Evolutionary conservation across 2,113 vertebrate species (phyloP).

Genomic region (Saccopteryx leptura): DNA sequence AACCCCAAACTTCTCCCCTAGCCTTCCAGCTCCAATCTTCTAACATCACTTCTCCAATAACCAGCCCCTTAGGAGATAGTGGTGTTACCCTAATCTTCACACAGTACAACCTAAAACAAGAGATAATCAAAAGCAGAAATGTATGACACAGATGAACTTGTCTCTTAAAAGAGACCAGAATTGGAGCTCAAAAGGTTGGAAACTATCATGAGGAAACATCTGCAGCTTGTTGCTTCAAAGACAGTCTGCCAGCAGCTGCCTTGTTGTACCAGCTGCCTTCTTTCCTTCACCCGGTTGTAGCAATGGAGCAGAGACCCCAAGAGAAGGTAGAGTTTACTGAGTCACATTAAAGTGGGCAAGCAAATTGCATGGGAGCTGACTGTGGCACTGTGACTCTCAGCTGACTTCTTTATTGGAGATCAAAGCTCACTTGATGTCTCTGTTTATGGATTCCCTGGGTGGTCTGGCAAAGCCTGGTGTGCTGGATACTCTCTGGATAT

Average conservation of each 20-base stretch:
- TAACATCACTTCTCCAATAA: not conserved
- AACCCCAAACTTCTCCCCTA: not conserved
- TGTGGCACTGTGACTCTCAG: not conserved
- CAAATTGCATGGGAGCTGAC: not conserved
- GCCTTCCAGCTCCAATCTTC: not conserved
- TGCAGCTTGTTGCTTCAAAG: not conserved
- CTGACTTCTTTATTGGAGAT: conserved; percentile 51
- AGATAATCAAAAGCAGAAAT: not conserved
- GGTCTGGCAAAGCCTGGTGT: not conserved
- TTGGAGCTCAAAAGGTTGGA: not conserved
- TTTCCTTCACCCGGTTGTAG: not conserved
- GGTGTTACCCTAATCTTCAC: not conserved
- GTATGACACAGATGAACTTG: not conserved
- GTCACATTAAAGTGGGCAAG: not conserved
- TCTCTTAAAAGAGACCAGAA: conserved; percentile 59
- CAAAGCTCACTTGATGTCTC: conserved; percentile 23
- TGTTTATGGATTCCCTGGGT: conserved; percentile 50
- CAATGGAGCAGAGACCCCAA: not conserved
- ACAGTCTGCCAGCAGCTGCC: not conserved
- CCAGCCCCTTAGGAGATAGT: not conserved
- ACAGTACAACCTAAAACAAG: not conserved
- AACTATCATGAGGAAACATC: not conserved
- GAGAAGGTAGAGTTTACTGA: not conserved
- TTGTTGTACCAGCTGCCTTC: not conserved
- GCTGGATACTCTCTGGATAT: too few relatives aligned